These are phyloP conservation scores for Glyphotaelius pellucidus DNA, from an alignment of 2,888 invertebrate genomes.

Conservation along the genomic window DNA sequence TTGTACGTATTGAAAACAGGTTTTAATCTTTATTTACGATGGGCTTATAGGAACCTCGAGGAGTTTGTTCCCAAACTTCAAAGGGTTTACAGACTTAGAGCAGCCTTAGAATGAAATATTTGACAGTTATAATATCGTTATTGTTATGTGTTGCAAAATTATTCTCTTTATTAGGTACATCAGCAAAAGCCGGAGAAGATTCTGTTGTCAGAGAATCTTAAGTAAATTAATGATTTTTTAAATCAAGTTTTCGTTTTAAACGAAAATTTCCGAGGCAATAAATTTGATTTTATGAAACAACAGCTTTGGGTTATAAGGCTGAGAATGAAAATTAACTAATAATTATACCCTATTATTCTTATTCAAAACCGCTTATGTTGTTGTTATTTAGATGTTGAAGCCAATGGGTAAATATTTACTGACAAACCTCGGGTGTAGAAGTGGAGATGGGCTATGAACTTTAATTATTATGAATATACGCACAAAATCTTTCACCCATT, in stretches of 20 bases:
- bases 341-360: neutral
- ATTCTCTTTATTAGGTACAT: constrained; percentile 26
- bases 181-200: constrained; percentile 2
- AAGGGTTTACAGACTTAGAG: constrained; percentile 44
- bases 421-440: neutral
- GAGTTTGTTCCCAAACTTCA: constrained; percentile 47
- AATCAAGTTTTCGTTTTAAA: neutral
- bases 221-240: neutral
- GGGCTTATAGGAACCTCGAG: constrained; percentile 43
- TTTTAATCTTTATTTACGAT: constrained; percentile 53
- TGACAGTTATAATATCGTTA: constrained; percentile 49
- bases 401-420: neutral
- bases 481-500: too few species aligned
- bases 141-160: constrained; percentile 36
- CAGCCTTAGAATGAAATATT: constrained; percentile 51
- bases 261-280: neutral
- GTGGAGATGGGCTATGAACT: too few species aligned
- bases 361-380: too few species aligned
- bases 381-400: too few species aligned
- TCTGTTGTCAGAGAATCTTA: neutral
- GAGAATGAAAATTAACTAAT: neutral
- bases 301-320: neutral
- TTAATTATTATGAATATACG: too few species aligned
- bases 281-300: neutral
- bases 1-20: constrained; percentile 36